These are phyloP conservation scores for Crotalus horridus DNA, from an alignment of 2,113 vertebrate species.

Conservation along the genomic window DNA sequence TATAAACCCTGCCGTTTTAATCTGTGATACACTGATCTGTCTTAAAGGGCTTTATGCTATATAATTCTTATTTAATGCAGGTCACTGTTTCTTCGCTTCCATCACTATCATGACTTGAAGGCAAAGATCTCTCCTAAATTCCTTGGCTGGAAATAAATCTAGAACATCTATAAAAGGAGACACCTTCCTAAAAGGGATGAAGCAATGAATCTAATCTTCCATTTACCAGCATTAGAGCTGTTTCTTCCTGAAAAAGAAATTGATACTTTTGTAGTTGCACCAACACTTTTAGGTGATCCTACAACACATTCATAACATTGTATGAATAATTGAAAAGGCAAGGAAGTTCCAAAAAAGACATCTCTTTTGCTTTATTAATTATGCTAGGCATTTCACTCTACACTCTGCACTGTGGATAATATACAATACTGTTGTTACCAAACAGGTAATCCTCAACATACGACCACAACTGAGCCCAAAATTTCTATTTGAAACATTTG, in stretches of 20 bases:
- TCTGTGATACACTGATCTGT: background rate
- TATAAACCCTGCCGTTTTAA: background rate
- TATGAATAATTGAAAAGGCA: background rate
- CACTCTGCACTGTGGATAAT: background rate
- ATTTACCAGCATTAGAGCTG: background rate
- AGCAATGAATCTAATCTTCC: background rate
- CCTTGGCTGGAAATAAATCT: background rate
- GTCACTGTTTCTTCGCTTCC: background rate
- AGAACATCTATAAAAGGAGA: background rate
- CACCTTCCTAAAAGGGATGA: background rate
- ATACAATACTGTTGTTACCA: background rate
- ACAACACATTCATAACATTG: background rate
- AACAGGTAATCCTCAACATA: background rate
- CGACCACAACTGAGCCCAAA: background rate
- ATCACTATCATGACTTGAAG: background rate
- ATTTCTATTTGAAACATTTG: background rate
- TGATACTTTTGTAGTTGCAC: background rate
- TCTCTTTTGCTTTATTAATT: background rate
- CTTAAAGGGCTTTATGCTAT: background rate
- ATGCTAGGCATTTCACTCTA: background rate
- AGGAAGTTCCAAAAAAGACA: background rate
- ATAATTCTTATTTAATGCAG: background rate
- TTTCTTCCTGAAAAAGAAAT: background rate
- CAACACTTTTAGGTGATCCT: background rate
- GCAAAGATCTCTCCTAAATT: background rate